Evolutionary conservation across 2,888 invertebrate species (phyloP).

Genomic region (Andrena hattorfiana): DNA sequence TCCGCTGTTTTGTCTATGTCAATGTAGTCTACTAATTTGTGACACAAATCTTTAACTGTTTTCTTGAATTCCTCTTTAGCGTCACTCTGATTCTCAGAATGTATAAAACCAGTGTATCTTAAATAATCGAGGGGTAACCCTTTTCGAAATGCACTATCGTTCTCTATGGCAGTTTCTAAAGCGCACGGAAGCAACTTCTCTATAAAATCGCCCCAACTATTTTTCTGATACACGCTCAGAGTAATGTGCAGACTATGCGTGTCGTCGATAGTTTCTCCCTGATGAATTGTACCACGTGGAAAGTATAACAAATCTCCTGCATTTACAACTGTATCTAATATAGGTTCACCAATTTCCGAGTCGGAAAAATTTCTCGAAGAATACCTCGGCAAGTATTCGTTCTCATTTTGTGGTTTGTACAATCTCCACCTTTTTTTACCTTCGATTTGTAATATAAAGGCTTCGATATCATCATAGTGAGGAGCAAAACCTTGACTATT

Average conservation of each 20-base stretch:
- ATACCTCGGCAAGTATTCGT: constrained; percentile 91
- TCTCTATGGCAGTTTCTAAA: constrained; percentile 89
- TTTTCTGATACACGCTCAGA: constrained; percentile 95
- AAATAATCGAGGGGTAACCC: constrained; percentile 94
- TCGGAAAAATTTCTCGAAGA: constrained; percentile 93
- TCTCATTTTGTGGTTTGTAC: constrained; percentile 90
- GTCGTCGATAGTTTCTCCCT: constrained; percentile 92
- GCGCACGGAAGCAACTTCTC: constrained; percentile 92
- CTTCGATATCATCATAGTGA: constrained; percentile 99
- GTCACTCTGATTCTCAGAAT: constrained; percentile 86
- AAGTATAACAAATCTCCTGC: constrained; percentile 97
- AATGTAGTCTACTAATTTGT: constrained; percentile 85
- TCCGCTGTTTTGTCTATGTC: constrained; percentile 93
- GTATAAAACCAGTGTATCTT: constrained; percentile 90
- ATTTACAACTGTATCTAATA: constrained; percentile 91
- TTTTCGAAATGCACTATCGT: constrained; percentile 90
- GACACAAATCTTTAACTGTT: constrained; percentile 82
- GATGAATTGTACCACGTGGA: constrained; percentile 95
- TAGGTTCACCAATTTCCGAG: constrained; percentile 91
- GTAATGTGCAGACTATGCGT: constrained; percentile 97
- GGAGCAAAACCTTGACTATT: constrained; percentile 99
- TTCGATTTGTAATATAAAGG: constrained; percentile 98
- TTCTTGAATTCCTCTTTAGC: constrained; percentile 86
- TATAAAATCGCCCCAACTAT: constrained; percentile 95
- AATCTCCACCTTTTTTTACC: constrained; percentile 98